Conservation (phyloP, 1,140 invertebrate genomes). For the Samia ricini region DNA sequence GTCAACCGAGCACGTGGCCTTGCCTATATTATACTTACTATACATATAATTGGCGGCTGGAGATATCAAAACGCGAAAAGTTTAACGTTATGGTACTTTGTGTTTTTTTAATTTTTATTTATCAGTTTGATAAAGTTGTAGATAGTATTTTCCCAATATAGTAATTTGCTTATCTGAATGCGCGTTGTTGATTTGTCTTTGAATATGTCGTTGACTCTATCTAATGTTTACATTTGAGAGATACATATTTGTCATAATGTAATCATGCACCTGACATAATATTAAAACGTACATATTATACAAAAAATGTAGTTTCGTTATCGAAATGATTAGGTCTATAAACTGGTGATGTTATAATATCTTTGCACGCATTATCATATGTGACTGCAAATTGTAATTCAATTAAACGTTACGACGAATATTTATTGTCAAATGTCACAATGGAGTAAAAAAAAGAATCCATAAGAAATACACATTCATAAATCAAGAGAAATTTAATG, state of each 20-base stretch:
- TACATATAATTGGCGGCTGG: slow-evolving; percentile 49
- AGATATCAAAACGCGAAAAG: slow-evolving; percentile 33
- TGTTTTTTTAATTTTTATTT: slow-evolving; percentile 16
- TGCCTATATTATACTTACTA: slow-evolving; percentile 48
- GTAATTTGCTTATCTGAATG: background rate
- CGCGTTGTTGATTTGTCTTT: background rate
- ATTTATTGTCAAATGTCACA: background rate
- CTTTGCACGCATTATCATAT: background rate
- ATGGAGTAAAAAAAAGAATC: background rate
- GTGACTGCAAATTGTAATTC: background rate
- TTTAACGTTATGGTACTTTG: slow-evolving; percentile 35
- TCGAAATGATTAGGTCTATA: background rate
- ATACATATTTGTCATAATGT: background rate
- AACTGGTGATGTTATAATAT: background rate
- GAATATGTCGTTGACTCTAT: background rate
- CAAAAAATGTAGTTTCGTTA: background rate
- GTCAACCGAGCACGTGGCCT: slow-evolving; percentile 73
- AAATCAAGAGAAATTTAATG: background rate
- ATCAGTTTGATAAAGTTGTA: background rate
- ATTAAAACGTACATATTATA: background rate
- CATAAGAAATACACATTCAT: background rate
- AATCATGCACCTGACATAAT: background rate
- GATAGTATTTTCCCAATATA: background rate
- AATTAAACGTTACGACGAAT: background rate
- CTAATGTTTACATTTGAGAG: background rate